phyloP scores from a whole-genome alignment of 2,113 vertebrate species.

The Ceyx cyanopectus region DNA sequence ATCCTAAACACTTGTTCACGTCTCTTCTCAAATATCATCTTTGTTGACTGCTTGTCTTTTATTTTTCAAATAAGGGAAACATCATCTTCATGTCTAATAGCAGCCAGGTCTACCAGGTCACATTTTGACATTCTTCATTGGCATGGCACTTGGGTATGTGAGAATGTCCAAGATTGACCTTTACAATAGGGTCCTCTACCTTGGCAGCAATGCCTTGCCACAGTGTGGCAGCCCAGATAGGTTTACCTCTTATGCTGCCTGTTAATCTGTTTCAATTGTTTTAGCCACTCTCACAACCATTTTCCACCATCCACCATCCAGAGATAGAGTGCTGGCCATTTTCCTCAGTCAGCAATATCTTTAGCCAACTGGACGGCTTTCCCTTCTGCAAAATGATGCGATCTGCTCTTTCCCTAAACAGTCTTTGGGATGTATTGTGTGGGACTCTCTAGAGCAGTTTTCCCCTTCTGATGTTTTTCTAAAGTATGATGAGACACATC shows the following conservation, averaged over 20 bases:
- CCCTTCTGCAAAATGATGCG: background rate
- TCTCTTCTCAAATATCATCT: background rate
- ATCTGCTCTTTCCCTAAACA: background rate
- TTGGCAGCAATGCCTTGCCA: background rate
- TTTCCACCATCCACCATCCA: background rate
- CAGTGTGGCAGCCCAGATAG: background rate
- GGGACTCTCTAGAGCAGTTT: background rate
- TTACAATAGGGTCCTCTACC: background rate
- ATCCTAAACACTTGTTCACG: background rate
- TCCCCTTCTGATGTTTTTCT: background rate
- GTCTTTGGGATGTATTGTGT: background rate
- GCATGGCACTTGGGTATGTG: background rate
- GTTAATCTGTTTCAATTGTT: background rate
- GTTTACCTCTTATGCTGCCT: background rate
- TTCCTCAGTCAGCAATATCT: background rate
- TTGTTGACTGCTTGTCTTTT: background rate
- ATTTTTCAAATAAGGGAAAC: background rate
- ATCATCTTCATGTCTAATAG: background rate
- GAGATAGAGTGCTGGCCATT: background rate
- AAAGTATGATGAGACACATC: background rate
- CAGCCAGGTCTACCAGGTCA: background rate
- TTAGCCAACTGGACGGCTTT: background rate
- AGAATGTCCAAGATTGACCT: background rate
- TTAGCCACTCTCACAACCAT: background rate
- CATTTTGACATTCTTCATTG: background rate